phyloP scores from a whole-genome alignment of 2,888 invertebrate species.

The Netelia virgata region DNA sequence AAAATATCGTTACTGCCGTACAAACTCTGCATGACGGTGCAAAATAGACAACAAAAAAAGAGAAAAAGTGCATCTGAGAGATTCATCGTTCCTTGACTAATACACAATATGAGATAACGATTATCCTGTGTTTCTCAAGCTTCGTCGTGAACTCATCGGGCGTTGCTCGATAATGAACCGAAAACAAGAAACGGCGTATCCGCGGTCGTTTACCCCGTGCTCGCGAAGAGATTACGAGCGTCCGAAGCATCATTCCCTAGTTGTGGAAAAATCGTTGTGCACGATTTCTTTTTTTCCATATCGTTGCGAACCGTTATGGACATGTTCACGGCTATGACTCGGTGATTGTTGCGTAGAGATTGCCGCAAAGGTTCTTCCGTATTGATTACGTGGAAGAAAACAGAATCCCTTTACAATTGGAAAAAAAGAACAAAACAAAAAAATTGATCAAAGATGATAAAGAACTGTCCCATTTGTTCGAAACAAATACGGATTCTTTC shows the following conservation, averaged over 20 bases:
- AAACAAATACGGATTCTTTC: conserved; percentile 5
- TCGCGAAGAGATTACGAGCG: conserved; percentile 36
- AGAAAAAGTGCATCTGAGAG: conserved; percentile 25
- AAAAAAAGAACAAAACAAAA: conserved; percentile 18
- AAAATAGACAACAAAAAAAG: not conserved
- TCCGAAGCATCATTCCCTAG: conserved; percentile 54
- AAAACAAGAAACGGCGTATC: conserved; percentile 4
- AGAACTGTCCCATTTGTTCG: not conserved
- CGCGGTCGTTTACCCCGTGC: conserved; percentile 2
- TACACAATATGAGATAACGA: conserved; percentile 38
- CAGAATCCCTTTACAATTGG: conserved; percentile 4
- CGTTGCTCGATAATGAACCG: conserved; percentile 34
- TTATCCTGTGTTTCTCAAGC: conserved; percentile 63
- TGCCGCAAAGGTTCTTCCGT: conserved; percentile 14
- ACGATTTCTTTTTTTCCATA: conserved; percentile 26
- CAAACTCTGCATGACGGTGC: conserved; percentile 7
- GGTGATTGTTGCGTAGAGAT: conserved; percentile 27
- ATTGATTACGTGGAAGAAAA: conserved; percentile 15
- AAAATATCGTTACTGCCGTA: not conserved
- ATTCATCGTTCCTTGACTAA: conserved; percentile 50
- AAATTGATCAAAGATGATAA: not conserved
- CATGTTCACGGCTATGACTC: conserved; percentile 25
- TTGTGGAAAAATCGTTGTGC: conserved; percentile 16
- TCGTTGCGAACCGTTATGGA: conserved; percentile 33
- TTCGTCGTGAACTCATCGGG: conserved; percentile 55